Conservation (phyloP, 2,888 invertebrate genomes). For the Drosophila diplacantha region DNA sequence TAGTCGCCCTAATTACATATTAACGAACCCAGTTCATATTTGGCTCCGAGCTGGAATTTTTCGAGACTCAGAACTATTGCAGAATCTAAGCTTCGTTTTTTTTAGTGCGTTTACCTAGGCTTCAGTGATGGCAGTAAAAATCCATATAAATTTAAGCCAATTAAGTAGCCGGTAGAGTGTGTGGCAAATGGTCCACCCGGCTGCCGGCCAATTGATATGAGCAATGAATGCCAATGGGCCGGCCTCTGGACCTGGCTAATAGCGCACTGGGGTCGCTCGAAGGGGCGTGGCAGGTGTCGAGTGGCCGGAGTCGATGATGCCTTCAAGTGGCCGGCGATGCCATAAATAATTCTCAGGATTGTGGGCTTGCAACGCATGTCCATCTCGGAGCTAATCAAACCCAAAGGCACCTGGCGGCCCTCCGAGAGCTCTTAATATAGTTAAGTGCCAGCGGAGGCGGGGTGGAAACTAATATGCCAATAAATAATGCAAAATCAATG, state of each 20-base stretch:
- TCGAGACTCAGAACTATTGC: too few relatives aligned
- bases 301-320: slow-evolving; percentile 11
- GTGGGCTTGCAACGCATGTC: slow-evolving; percentile 10
- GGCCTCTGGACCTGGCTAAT: slow-evolving; percentile 4
- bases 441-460: neutral
- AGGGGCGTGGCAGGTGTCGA: slow-evolving; percentile 16
- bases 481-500: slow-evolving; percentile 15
- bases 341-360: slow-evolving; percentile 36
- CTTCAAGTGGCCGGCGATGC: slow-evolving; percentile 21
- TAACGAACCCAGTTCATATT: neutral
- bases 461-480: slow-evolving; percentile 2
- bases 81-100: neutral
- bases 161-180: slow-evolving; percentile 35
- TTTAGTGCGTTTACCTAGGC: neutral
- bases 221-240: slow-evolving; percentile 38
- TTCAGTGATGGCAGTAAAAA: slow-evolving; percentile 7
- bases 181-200: slow-evolving; percentile 2
- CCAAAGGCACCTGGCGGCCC: slow-evolving; percentile 12
- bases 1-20: neutral
- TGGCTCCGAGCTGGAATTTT: neutral
- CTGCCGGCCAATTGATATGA: slow-evolving; percentile 38
- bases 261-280: slow-evolving; percentile 5
- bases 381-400: slow-evolving; percentile 11
- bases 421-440: slow-evolving; percentile 9
- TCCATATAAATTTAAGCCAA: slow-evolving; percentile 42